Percentiles rank a stretch among this genome's conserved stretches.
These are phyloP conservation scores for Chloroceryle amazona DNA, from an alignment of 2,797 vertebrate species.

Conservation along the genomic window DNA sequence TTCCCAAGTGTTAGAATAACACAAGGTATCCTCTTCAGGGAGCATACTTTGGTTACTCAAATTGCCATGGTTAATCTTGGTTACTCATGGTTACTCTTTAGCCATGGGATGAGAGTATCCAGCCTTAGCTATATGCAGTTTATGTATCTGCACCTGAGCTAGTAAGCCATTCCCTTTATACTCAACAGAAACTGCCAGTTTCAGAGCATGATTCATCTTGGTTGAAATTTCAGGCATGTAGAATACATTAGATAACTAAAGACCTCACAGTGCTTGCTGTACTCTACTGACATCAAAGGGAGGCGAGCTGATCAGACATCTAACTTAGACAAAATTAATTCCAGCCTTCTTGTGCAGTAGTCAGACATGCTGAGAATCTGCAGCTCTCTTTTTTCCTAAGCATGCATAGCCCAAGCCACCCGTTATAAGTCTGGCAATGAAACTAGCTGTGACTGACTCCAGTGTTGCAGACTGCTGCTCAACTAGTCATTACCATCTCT, in stretches of 20 bases:
- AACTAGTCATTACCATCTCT: neutral
- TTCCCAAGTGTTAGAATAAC: neutral
- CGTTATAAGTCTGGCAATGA: neutral
- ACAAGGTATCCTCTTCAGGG: neutral
- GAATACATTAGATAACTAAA: neutral
- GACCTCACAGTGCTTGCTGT: neutral
- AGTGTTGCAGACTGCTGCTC: neutral
- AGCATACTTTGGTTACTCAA: neutral
- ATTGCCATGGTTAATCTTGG: neutral
- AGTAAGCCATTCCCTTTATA: neutral
- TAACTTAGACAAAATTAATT: conserved; percentile 9
- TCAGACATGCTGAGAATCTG: neutral
- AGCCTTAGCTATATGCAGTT: neutral
- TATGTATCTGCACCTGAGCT: neutral
- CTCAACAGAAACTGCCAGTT: neutral
- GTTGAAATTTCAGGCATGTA: neutral
- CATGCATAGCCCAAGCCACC: neutral
- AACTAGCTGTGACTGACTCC: neutral
- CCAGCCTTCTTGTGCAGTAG: neutral
- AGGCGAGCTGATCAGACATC: neutral
- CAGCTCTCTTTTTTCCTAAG: neutral
- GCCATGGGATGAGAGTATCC: neutral
- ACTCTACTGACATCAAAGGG: conserved; percentile 33
- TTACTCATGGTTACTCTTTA: neutral
- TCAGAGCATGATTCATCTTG: neutral